phyloP scores from a whole-genome alignment of 2,797 vertebrate species.

The Syndactyla subalaris region DNA sequence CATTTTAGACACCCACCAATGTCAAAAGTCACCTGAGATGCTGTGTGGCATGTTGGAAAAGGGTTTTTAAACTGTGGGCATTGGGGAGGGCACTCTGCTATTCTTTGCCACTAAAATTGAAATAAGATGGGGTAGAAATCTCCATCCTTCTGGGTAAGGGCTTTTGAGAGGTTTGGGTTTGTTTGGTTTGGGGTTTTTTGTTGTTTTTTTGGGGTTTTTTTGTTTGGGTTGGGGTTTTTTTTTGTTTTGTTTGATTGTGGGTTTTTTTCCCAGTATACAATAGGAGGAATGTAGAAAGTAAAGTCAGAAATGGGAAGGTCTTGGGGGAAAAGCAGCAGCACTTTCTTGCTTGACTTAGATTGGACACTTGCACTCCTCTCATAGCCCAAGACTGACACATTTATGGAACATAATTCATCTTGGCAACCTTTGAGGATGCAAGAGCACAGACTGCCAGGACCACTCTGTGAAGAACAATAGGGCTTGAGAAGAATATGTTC shows the following conservation, averaged over 20 bases:
- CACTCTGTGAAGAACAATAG: constrained; percentile 23
- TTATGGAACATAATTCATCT: neutral
- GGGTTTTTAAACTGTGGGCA: neutral
- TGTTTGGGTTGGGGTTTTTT: neutral
- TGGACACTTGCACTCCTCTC: neutral
- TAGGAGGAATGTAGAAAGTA: neutral
- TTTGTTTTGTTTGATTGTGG: neutral
- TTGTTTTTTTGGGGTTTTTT: rapidly evolving
- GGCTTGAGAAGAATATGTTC: neutral
- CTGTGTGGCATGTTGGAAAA: neutral
- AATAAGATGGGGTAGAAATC: neutral
- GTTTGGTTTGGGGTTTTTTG: rapidly evolving
- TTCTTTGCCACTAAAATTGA: neutral
- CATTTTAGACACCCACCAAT: neutral
- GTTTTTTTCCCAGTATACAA: neutral
- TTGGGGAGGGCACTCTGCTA: neutral
- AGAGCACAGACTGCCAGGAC: neutral
- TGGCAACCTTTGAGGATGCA: neutral
- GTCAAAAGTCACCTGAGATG: neutral
- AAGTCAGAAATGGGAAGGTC: neutral
- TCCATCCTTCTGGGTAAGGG: neutral
- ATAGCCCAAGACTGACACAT: neutral
- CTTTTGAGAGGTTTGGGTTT: neutral
- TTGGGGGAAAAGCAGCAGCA: neutral
- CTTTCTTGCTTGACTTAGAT: neutral